Base-by-base conservation (phyloP, 1,140 invertebrate genomes). In the Drosophila triauraria region DNA sequence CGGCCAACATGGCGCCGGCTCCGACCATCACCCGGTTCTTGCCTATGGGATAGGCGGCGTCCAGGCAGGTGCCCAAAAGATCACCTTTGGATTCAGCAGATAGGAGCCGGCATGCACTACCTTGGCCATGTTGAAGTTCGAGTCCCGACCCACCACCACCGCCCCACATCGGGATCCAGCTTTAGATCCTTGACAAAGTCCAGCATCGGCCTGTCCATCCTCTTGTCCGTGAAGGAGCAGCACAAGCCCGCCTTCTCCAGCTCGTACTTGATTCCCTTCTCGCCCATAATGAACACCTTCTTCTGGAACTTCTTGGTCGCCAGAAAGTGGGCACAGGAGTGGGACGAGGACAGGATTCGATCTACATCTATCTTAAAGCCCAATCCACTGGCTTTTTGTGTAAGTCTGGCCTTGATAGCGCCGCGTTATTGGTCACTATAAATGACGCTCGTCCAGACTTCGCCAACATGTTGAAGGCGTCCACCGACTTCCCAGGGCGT, bases 11-110 rank as follows among this genome's bases (percentile, higher is more conserved):
- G 30, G 85, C 78, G 5, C 59, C 86, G 2, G 86, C 78, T 0
- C 78, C 78, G 2, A 81, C 44, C 20, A 85, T 42, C 0, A 90
- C 27, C 3, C 78, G 75, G 1, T 68, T 54, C 0, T 72, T 43
- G 7, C 40, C 68, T 4, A 91, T 47, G 12, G 82, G 85, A 65
- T 68, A 90, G 35, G 68, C 64, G 1, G 50, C 60, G 23, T 90
- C 86, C 42, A 75, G 1, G 15, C 81, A 60, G 13, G 75, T 74
- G 35, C 75, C 85, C 54, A 90, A 35, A 90, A 90, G 4, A 91
- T 42, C 1, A 72, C 51, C 2, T 63, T 43, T 0, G 50, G 38
- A 42, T 90, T 58, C 15, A 20, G 32, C 7, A 90, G 23, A 62
- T 90, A 90, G 4, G 35, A 25, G 23, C 67, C 47, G 4, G 65